Percentiles rank a stretch among this genome's conserved stretches.
phyloP scores from a whole-genome alignment of 2,797 vertebrate genomes.

The Loris lydekkerianus region DNA sequence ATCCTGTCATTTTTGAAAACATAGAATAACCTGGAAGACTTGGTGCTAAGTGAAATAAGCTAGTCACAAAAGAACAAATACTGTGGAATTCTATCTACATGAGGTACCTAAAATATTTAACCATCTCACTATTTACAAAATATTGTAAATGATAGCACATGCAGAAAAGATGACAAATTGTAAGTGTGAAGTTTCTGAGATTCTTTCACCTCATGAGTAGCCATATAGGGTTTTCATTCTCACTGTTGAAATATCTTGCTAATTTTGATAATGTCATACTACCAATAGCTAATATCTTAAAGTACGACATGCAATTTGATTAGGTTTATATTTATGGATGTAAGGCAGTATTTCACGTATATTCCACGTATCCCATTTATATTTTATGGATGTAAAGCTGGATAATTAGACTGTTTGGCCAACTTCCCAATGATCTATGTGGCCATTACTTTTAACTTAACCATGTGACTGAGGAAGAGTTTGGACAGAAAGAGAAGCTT shows the following conservation, averaged over 20 bases:
- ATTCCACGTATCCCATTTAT: background rate
- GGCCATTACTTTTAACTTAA: background rate
- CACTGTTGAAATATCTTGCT: background rate
- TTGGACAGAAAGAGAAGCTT: background rate
- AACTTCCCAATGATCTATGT: background rate
- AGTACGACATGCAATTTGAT: background rate
- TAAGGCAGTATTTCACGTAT: background rate
- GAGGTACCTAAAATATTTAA: background rate
- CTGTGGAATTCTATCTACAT: background rate
- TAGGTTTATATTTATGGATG: background rate
- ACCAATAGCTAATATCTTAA: background rate
- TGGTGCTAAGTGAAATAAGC: background rate
- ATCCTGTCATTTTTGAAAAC: background rate
- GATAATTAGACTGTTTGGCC: background rate
- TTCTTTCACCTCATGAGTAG: background rate
- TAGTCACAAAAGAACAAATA: background rate
- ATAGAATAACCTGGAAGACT: background rate
- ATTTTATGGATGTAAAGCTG: background rate
- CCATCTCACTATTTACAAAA: background rate
- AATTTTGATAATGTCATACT: background rate
- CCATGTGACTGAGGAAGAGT: background rate
- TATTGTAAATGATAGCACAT: background rate
- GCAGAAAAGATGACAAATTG: background rate
- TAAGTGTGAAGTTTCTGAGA: background rate
- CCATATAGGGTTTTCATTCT: background rate